phyloP scores from a whole-genome alignment of 2,888 invertebrate species.

The Chromoteleia sp. region DNA sequence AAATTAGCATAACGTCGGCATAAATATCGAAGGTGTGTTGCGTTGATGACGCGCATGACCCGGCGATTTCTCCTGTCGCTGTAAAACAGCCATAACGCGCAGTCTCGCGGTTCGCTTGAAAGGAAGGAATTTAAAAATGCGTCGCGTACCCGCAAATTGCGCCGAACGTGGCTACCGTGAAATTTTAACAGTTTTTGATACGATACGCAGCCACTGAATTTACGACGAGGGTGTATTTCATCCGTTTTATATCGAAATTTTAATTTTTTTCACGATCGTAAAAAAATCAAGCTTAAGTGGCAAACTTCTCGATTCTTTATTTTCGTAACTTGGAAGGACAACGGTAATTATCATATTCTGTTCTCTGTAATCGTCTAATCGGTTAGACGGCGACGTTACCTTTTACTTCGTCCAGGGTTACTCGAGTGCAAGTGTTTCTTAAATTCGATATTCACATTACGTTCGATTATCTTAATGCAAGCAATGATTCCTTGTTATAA shows the following conservation, averaged over 20 bases:
- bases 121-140: constrained; percentile 61
- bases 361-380: no score
- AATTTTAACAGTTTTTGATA: constrained; percentile 56
- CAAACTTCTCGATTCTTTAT: background rate
- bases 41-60: constrained; percentile 72
- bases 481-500: no score
- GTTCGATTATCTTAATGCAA: no score
- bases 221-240: constrained; percentile 53
- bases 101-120: constrained; percentile 57
- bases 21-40: constrained; percentile 78
- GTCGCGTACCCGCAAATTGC: constrained; percentile 55
- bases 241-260: constrained; percentile 31
- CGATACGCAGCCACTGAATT: constrained; percentile 38
- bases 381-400: no score
- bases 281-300: constrained; percentile 4
- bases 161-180: constrained; percentile 53
- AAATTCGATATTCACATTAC: no score
- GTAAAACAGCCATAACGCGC: constrained; percentile 66
- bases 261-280: constrained; percentile 21
- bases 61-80: constrained; percentile 71
- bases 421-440: no score
- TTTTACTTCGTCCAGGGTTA: no score
- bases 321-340: no score
- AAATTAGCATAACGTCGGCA: constrained; percentile 79
- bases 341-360: no score